Base-by-base conservation (phyloP, 2,797 vertebrate genomes). In the Carcharodon carcharias region DNA sequence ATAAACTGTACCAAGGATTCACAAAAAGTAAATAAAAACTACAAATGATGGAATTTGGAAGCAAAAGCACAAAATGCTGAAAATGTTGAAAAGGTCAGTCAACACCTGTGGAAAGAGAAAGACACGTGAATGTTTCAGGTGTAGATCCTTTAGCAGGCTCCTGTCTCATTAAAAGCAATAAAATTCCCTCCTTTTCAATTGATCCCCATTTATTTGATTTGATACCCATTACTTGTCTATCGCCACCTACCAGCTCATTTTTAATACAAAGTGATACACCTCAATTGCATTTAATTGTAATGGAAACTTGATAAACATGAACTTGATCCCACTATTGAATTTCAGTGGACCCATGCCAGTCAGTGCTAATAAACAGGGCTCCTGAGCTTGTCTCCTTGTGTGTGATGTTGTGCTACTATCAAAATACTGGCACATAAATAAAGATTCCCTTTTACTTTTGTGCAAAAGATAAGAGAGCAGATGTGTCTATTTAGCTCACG, bases 301-400 rank as follows among this genome's bases (percentile, higher is more conserved):
- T 65, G n/a, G 91, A 93, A 93, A 93, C 91, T 45, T 45, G 61
- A 93, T 65, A 93, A n/a, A 63, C 58, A 92, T 63, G 58, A 92
- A 65, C n/a, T 35, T 93, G 61, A 65, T 93, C 91, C 12, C n/a
- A 65, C 61, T 93, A 65, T 65, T 93, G 91, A 93, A 65, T 93
- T 93, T 93, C 61, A 65, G 1, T 93, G n/a, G 91, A 93, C 21
- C 61, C 18, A 18, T 65, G 91, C 91, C 61, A 67, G 91, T 65
- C 21, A 45, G 58, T 65, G 63, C 35, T 23, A 93, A 40, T 93
- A 65, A 93, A 65, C 89, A 63, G 31, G 58, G 4, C 56, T 92
- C 91, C 61, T 8, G 18, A 40, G 35, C 35, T 92, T 65, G 35
- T n/a, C 61, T 65, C 35, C 61, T 92, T 92, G 4, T n/a, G 58